A percentile compares a stretch with the other conserved stretches of the same genome.
Conservation (phyloP, 2,113 vertebrate genomes). For the Semnornis frantzii region DNA sequence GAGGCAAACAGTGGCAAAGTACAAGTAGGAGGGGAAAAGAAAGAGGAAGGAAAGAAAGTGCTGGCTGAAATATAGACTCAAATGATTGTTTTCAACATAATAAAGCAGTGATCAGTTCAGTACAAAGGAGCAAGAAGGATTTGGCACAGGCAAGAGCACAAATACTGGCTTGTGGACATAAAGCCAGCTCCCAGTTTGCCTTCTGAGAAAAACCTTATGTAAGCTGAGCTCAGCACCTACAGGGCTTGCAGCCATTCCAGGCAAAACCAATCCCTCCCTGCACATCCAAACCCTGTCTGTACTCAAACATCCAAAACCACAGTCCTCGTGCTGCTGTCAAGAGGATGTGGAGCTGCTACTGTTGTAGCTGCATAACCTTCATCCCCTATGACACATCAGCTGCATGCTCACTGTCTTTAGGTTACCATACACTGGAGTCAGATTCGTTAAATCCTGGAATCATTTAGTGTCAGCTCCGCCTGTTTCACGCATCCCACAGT, state of each 20-base stretch:
- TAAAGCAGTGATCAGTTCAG: background rate
- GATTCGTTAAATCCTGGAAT: background rate
- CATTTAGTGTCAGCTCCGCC: background rate
- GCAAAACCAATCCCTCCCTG: conserved; percentile 46
- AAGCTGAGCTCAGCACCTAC: conserved; percentile 54
- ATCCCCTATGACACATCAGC: background rate
- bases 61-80: background rate
- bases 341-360: background rate
- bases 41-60: background rate
- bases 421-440: background rate
- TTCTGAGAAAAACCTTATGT: conserved; percentile 64
- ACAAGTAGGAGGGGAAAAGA: background rate
- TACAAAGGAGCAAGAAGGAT: background rate
- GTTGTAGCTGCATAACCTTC: background rate
- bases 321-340: background rate
- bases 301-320: conserved; percentile 36
- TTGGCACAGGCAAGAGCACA: background rate
- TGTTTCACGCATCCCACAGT: background rate
- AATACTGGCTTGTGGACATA: conserved; percentile 10
- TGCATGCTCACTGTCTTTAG: background rate
- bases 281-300: conserved; percentile 59
- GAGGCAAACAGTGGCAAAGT: background rate
- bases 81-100: conserved; percentile 36
- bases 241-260: conserved; percentile 23
- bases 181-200: conserved; percentile 8